Evolutionary conservation across 2,888 invertebrate genomes (phyloP), one percentile per base, ranked within the genome.

Genomic region (Scaptomyza tumidula): DNA sequence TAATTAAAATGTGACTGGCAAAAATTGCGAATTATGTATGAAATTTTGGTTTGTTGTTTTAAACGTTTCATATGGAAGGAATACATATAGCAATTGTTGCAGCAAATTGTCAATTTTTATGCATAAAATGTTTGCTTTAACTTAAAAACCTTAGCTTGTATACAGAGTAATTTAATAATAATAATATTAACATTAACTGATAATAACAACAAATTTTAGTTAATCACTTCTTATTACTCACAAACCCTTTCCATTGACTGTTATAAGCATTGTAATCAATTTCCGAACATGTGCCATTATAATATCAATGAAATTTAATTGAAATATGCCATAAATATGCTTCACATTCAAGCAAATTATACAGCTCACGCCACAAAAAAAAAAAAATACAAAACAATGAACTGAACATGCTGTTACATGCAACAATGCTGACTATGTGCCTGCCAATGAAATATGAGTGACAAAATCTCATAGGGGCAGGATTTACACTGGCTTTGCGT

Each of bases 1-100:
- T 74, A 76, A 82, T 79, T 79, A 68, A 81, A 67, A 48, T 57
- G 13, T 43, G 24, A 1, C 9, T 16, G 29, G 24, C 33, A 37
- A 33, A 55, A 33, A 43, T n/a, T 1, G 9, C 27, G 41, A 41
- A 14, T 33, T 16, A 37, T n/a, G 16, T 16, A 46, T n/a, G 16
- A 19, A 41, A 19, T 19, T 6, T 7, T 6, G 31, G 31, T 6
- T 54, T 13, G 39, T 3, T 16, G 13, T 11, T 16, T 49, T 19
- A 11, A n/a, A 0, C n/a, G 1, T 13, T 37, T 49, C 6, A 29
- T 1, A 31, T 31, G 31, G 9, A 9, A 16, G 10, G 6, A 5
- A 31, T 33, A 2, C 19, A 41, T 41, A 43, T 41, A 24, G 31
- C 41, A 41, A 33, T 58, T 52, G 31, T 10, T 14, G 13, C 37